Evolutionary conservation across 2,888 invertebrate genomes (phyloP).

Genomic region (Mesorhabditis belari): DNA sequence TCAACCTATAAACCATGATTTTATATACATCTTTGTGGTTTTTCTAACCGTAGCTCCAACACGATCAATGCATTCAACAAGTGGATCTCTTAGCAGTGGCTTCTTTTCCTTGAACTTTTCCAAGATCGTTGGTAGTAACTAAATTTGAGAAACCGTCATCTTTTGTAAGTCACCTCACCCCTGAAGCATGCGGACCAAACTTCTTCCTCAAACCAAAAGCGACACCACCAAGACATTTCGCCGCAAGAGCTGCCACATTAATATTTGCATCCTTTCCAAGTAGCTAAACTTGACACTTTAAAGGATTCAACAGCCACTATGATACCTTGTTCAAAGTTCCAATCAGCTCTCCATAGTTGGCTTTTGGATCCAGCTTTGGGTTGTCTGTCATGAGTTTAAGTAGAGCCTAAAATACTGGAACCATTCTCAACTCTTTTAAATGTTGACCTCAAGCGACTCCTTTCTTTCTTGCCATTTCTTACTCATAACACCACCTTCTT

Average conservation of each 20-base stretch:
- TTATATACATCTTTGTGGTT: too few relatives aligned
- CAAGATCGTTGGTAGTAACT: slow-evolving; percentile 63
- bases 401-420: slow-evolving; percentile 71
- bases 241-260: slow-evolving; percentile 78
- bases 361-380: slow-evolving; percentile 75
- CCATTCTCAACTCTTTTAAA: slow-evolving; percentile 73
- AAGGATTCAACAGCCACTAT: slow-evolving; percentile 15
- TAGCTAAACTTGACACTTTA: slow-evolving; percentile 60
- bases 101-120: slow-evolving; percentile 99
- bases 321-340: slow-evolving; percentile 77
- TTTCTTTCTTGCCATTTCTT: slow-evolving; percentile 96
- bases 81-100: slow-evolving; percentile 73
- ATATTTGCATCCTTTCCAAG: slow-evolving; percentile 90
- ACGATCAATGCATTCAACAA: slow-evolving; percentile 84
- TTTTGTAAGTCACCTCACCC: slow-evolving; percentile 54
- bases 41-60: slow-evolving; percentile 71
- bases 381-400: slow-evolving; percentile 61
- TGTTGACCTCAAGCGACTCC: slow-evolving; percentile 64
- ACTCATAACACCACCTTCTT: slow-evolving; percentile 5
- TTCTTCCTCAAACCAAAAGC: slow-evolving; percentile 79
- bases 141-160: slow-evolving; percentile 7
- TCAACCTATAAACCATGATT: slow-evolving; percentile 56
- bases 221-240: slow-evolving; percentile 73
- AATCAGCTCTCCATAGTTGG: slow-evolving; percentile 84
- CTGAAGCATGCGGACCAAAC: slow-evolving; percentile 70